Evolutionary conservation across 1,140 invertebrate genomes (phyloP).

Genomic region (Arctopsyche grandis): DNA sequence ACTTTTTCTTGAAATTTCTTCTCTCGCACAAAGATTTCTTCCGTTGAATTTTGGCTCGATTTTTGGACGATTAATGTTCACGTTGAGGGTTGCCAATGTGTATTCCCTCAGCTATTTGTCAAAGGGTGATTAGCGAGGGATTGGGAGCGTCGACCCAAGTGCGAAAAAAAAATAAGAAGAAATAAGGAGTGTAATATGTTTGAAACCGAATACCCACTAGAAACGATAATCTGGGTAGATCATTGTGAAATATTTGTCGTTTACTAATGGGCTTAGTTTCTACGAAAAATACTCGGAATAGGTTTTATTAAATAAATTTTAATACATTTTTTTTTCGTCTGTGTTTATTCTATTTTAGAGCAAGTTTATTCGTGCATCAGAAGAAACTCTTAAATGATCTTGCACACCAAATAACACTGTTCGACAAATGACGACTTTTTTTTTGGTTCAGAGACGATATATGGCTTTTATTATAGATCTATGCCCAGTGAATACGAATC

Average conservation of each 20-base stretch:
- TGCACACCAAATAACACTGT: too few relatives aligned
- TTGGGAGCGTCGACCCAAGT: not conserved
- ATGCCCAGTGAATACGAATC: too few relatives aligned
- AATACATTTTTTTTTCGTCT: not conserved
- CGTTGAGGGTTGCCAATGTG: not conserved
- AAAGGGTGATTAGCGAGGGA: conserved; percentile 25
- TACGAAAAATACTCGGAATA: not conserved
- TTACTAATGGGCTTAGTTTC: conserved; percentile 38
- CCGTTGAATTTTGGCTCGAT: too few relatives aligned
- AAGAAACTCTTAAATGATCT: too few relatives aligned
- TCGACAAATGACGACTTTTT: too few relatives aligned
- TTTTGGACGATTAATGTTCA: not conserved
- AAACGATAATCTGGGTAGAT: conserved; percentile 47
- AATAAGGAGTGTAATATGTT: conserved; percentile 52
- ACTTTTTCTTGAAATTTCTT: conserved; percentile 4
- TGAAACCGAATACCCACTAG: conserved; percentile 47
- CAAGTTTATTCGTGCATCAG: too few relatives aligned
- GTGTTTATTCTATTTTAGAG: too few relatives aligned
- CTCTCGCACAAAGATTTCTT: not conserved
- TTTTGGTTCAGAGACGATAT: too few relatives aligned
- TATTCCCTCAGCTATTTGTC: conserved; percentile 22
- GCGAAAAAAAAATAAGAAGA: conserved; percentile 45
- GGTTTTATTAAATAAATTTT: not conserved
- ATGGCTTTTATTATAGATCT: too few relatives aligned
- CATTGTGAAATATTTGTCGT: conserved; percentile 46